These are phyloP conservation scores for Coturnix japonica DNA, from an alignment of 2,113 vertebrate species.

Conservation along the genomic window DNA sequence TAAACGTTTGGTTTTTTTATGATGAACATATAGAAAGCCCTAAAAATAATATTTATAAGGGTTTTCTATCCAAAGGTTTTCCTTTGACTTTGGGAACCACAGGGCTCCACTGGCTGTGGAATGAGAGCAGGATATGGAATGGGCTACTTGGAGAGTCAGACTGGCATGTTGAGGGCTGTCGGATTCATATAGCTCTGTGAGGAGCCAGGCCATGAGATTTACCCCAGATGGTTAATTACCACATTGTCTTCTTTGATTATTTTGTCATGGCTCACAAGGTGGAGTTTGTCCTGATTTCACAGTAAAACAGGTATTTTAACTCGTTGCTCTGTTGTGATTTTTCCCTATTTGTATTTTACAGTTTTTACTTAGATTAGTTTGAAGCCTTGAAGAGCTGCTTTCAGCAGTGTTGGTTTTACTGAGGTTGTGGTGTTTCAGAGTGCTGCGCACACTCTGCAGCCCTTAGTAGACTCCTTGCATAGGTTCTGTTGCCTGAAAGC, in stretches of 20 bases:
- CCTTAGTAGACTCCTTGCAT: neutral
- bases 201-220: neutral
- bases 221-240: neutral
- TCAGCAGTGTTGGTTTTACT: neutral
- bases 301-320: neutral
- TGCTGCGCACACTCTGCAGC: neutral
- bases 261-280: neutral
- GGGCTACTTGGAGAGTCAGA: fast-evolving
- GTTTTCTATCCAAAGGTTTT: neutral
- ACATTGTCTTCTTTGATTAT: neutral
- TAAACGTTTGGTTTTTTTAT: neutral
- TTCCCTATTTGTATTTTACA: slow-evolving; percentile 14
- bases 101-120: neutral
- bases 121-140: neutral
- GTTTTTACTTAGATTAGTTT: neutral
- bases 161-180: fast-evolving
- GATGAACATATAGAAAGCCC: neutral
- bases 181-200: fast-evolving
- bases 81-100: neutral
- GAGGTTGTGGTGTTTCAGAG: neutral
- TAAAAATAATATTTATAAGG: neutral
- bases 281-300: neutral
- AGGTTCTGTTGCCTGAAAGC: neutral
- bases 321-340: neutral
- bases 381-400: neutral